These are phyloP conservation scores for Slavum lentiscoides DNA, from an alignment of 2,888 invertebrate genomes.

Conservation along the genomic window DNA sequence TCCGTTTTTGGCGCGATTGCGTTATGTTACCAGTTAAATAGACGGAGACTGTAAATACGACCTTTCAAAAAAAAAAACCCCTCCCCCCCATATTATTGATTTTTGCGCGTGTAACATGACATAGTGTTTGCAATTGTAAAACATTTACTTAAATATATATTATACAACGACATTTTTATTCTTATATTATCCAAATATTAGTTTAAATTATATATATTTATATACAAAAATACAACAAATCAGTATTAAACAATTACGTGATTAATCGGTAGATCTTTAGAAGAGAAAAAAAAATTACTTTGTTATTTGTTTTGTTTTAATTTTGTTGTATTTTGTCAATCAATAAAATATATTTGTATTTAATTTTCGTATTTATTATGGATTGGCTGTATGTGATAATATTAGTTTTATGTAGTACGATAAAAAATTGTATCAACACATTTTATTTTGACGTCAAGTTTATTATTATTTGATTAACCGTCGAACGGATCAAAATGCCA, in stretches of 20 bases:
- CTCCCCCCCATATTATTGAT: background rate
- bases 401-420: conserved; percentile 19
- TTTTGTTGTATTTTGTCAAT: conserved; percentile 37
- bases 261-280: background rate
- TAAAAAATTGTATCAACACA: background rate
- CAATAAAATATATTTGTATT: background rate
- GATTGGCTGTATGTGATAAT: conserved; percentile 32
- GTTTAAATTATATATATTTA: background rate
- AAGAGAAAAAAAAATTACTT: background rate
- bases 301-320: conserved; percentile 32
- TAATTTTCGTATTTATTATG: conserved; percentile 21
- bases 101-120: background rate
- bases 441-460: background rate
- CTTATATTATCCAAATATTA: conserved; percentile 1
- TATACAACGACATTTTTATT: background rate
- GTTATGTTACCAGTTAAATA: background rate
- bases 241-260: conserved; percentile 12
- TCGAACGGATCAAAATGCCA: background rate
- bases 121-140: conserved; percentile 5
- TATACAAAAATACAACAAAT: conserved; percentile 22
- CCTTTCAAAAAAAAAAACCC: background rate
- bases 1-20: background rate
- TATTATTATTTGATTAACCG: background rate
- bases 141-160: conserved; percentile 13
- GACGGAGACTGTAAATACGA: background rate